phyloP scores from a whole-genome alignment of 2,888 invertebrate species.

The Meta bourneti region DNA sequence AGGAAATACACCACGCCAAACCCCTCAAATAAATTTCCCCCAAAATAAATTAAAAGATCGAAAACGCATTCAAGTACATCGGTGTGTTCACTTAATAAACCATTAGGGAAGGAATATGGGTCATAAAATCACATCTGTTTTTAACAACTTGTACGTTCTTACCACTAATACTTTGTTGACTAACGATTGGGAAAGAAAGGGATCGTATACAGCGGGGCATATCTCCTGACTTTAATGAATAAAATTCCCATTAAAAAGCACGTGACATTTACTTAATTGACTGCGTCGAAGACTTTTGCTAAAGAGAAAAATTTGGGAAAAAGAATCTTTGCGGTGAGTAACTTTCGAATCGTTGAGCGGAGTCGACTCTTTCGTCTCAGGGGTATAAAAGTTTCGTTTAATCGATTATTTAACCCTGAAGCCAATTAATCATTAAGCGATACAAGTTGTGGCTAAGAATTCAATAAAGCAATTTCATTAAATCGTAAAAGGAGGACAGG shows the following conservation, averaged over 20 bases:
- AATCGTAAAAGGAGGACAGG: not conserved
- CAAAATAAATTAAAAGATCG: not conserved
- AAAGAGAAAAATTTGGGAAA: not conserved
- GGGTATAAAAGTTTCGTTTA: not conserved
- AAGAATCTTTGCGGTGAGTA: not conserved
- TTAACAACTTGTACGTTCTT: slow-evolving; percentile 33
- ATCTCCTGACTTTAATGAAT: slow-evolving; percentile 47
- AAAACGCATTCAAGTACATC: slow-evolving; percentile 1
- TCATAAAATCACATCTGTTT: slow-evolving; percentile 61
- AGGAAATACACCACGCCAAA: not conserved
- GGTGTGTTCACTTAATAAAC: slow-evolving; percentile 31
- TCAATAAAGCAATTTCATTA: not conserved
- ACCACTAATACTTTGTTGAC: slow-evolving; percentile 35
- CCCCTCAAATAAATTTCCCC: too few relatives aligned
- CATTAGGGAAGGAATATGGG: slow-evolving; percentile 44
- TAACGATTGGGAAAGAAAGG: slow-evolving; percentile 26
- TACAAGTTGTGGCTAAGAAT: not conserved
- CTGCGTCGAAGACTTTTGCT: slow-evolving; percentile 14
- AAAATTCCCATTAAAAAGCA: slow-evolving; percentile 61
- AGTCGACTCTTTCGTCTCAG: not conserved
- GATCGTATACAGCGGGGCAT: not conserved
- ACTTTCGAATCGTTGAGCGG: not conserved
- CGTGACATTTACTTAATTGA: slow-evolving; percentile 57
- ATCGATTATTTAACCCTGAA: slow-evolving; percentile 3
- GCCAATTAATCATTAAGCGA: not conserved